These are phyloP conservation scores for Antitype chi DNA, from an alignment of 2,888 invertebrate species.

Conservation along the genomic window DNA sequence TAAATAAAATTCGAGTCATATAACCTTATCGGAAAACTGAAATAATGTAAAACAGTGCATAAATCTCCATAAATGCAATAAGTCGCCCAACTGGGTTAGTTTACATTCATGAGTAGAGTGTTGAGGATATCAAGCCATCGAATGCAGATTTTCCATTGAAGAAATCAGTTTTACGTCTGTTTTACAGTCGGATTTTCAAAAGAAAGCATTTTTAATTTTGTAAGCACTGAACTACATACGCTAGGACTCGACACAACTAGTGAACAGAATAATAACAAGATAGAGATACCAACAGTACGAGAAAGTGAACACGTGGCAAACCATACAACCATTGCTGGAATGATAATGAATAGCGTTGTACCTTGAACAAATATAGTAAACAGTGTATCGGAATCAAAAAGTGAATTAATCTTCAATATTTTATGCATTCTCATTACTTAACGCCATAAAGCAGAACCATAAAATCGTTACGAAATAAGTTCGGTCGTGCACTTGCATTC, in stretches of 20 bases:
- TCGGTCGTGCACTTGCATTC: constrained; percentile 31
- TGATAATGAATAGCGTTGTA: constrained; percentile 16
- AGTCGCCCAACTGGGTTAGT: neutral
- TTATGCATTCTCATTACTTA: constrained; percentile 62
- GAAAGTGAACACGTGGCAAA: neutral
- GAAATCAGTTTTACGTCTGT: neutral
- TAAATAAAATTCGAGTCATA: neutral
- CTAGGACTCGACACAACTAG: neutral
- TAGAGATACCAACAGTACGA: neutral
- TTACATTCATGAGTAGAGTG: constrained; percentile 12
- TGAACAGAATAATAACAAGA: neutral
- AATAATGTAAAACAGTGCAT: neutral
- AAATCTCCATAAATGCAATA: neutral
- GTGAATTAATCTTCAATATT: constrained; percentile 37
- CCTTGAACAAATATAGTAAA: constrained; percentile 18
- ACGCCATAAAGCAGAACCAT: constrained; percentile 54
- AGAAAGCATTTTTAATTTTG: neutral
- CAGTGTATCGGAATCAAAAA: constrained; percentile 26
- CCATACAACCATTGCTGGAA: neutral
- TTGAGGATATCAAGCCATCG: constrained; percentile 4
- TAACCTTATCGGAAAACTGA: neutral
- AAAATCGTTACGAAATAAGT: constrained; percentile 53
- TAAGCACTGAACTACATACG: neutral
- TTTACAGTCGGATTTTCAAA: neutral
- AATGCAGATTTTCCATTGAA: neutral